Base-by-base conservation (phyloP, 2,113 vertebrate species). In the Elephantulus edwardii region DNA sequence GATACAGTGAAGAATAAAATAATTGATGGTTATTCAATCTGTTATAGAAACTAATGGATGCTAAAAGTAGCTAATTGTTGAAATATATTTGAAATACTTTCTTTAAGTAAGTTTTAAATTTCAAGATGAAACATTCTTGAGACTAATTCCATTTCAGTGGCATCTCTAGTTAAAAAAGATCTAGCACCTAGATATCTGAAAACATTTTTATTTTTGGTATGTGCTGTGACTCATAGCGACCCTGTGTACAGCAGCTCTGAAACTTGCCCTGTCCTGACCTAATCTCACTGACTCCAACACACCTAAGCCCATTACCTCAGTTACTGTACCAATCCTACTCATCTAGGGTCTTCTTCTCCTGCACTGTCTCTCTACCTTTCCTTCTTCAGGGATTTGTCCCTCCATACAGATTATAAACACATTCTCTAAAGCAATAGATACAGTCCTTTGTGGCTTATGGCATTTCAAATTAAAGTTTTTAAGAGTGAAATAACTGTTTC, bases 121-220 rank as follows among this genome's bases (percentile, higher is more conserved):
- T 52, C 38, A 79, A 68, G 13, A 48, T 44, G 40, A 71, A 71
- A 19, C 3, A 74, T 89, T 72, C 11, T 60, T 72, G 74, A 95
- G 77, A 60, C 30, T 17, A 46, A 40, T 62, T 46, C 54, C n/a
- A 35, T 85, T 58, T 85, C 4, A 46, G 3, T 68, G 4, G 2
- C 2, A 88, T 92, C 24, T 17, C 70, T 70, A 85, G 42, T 19
- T 52, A 66, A 87, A 91, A 35, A 13, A 92, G 50, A 80, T 62
- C 22, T 82, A 60, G 14, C 11, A 78, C 13, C 3, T 12, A 20
- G 28, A 52, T 64, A 44, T 62, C 90, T 86, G 6, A 40, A 92
- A 86, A 70, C 28, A 56, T n/a, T n/a, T n/a, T n/a, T n/a, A n/a
- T n/a, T n/a, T n/a, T n/a, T n/a, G n/a, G n/a, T n/a, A n/a, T n/a